Evolutionary conservation across 2,797 vertebrate species (phyloP), one percentile per base, ranked within the genome.

Genomic region (Myioborus melanocephalus): DNA sequence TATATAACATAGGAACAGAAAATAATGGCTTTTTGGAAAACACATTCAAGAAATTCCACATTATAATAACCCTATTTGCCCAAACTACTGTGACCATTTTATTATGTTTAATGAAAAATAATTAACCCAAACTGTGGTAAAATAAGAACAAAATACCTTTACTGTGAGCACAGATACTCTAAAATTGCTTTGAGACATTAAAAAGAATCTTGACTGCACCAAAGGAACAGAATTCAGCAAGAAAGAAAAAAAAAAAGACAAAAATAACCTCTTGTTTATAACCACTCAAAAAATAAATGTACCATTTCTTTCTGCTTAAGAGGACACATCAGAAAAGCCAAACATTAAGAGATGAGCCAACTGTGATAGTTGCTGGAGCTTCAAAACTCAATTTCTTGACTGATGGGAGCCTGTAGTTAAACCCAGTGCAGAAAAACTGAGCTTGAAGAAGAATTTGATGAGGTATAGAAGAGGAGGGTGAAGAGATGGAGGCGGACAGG

Each of bases 261-360:
- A 79, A 89, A 80, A 93, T 63, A 89, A 34, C 23, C 30, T 88
- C n/a, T 69, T 95, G 55, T 81, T 83, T 90, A 81, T 87, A 90
- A 61, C n/a, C 65, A 68, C 81, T 88, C 49, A 83, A 84, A 84
- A 96, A 95, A 75, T 64, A 93, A 95, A 91, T 83, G 82, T 79
- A 75, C 76, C 76, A 30, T 94, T 95, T 90, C 57, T 85, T 94
- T 87, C 79, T 94, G 78, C 90, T 91, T 93, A 86, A 82, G 53
- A 76, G 4, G 34, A 71, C 59, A 91, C 44, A 82, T 65, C 50
- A 86, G 63, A 83, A 90, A 91, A 94, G 26, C 12, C 61, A 90
- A 59, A 93, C 50, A 73, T 82, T 69, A 86, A 86, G 41, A 88
- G 43, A 37, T 89, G 83, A 94, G 55, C 17, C 47, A 94, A 93